These are phyloP conservation scores for Trilocha varians DNA, from an alignment of 2,888 invertebrate genomes.

Conservation along the genomic window DNA sequence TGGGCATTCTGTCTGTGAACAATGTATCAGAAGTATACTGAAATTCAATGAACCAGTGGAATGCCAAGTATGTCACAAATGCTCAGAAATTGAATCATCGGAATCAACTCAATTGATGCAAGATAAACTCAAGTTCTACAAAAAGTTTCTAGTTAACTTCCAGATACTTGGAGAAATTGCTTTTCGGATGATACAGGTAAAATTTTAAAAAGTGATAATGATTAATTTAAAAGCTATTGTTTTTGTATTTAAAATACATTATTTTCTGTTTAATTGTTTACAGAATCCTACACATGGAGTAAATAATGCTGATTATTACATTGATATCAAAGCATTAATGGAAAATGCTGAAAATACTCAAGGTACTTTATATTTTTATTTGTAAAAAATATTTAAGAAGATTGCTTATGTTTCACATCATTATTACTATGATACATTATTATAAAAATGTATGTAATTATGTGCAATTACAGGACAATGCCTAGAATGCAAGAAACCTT, in stretches of 20 bases:
- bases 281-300: constrained; percentile 6
- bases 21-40: constrained; percentile 63
- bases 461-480: constrained; percentile 50
- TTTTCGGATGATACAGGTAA: constrained; percentile 37
- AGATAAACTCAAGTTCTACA: constrained; percentile 31
- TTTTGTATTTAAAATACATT: not conserved
- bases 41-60: constrained; percentile 52
- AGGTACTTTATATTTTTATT: too few relatives aligned
- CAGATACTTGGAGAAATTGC: constrained; percentile 52
- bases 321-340: constrained; percentile 40
- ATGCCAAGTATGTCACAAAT: constrained; percentile 61
- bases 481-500: constrained; percentile 40
- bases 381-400: too few relatives aligned
- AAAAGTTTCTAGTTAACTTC: constrained; percentile 49
- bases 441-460: too few relatives aligned
- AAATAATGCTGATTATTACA: constrained; percentile 27
- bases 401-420: too few relatives aligned
- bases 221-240: not conserved
- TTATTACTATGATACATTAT: too few relatives aligned
- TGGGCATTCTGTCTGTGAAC: constrained; percentile 79
- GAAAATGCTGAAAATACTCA: constrained; percentile 26
- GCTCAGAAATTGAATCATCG: constrained; percentile 29
- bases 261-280: constrained; percentile 4
- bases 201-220: not conserved
- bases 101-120: constrained; percentile 24